phyloP scores from a whole-genome alignment of 2,113 vertebrate genomes.

The Polypterus senegalus region DNA sequence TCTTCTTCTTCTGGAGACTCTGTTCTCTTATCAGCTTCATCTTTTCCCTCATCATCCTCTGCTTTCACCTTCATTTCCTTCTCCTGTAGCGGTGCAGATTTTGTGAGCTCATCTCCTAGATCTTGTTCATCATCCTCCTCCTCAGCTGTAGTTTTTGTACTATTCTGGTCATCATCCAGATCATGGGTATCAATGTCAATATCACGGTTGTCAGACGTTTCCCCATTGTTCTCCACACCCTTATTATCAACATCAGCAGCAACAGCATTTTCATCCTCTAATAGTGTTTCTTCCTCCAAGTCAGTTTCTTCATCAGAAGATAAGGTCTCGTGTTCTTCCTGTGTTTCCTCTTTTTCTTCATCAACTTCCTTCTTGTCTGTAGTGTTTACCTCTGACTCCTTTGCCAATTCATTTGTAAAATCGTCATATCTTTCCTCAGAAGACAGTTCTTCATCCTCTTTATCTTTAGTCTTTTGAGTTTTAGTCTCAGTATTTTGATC shows the following conservation, averaged over 20 bases:
- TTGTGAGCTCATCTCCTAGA: neutral
- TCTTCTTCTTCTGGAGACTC: conserved; percentile 5
- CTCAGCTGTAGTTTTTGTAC: conserved; percentile 6
- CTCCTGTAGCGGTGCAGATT: no score
- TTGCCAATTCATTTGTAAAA: neutral
- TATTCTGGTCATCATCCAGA: neutral
- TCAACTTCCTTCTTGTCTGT: neutral
- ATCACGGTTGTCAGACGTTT: no score
- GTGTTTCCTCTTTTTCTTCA: neutral
- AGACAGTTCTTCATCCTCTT: conserved; percentile 10
- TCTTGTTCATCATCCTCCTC: conserved; percentile 4
- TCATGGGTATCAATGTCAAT: conserved; percentile 5
- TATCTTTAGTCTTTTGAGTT: neutral
- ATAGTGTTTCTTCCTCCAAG: no score
- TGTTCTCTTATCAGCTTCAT: conserved; percentile 13
- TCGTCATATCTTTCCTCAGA: neutral
- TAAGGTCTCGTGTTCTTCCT: neutral
- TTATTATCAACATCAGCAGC: no score
- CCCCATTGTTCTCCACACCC: no score
- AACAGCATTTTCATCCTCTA: no score
- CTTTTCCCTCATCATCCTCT: neutral
- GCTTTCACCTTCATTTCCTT: no score
- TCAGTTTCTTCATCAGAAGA: no score
- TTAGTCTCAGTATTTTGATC: neutral
- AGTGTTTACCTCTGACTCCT: neutral